Evolutionary conservation across 2,113 vertebrate genomes (phyloP), one percentile per base, ranked within the genome.

Genomic region (Poicephalus gulielmi): DNA sequence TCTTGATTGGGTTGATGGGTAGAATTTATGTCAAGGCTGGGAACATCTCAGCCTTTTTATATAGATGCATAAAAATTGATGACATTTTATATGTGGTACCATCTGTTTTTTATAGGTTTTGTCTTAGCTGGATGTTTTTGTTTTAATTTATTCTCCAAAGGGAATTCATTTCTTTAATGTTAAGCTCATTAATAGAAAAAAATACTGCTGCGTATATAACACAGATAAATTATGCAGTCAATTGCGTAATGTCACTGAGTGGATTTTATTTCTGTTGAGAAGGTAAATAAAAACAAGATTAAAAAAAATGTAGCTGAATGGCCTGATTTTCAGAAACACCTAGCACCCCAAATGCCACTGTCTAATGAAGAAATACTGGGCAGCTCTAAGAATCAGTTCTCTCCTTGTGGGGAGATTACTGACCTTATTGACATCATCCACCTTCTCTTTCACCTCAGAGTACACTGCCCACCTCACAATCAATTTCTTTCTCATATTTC

Each of bases 21-120:
- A 64, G 50, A 90, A 81, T 92, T 94, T 94, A 67, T 71, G 59
- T 37, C 31, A 92, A 90, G 62, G 35, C 79, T 78, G 60, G 60
- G 55, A 88, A 84, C 13, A 75, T 88, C 76, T 70, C 90, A 88
- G 52, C 3, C 57, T 93, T 95, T 95, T 92, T 92, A 94, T 60
- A 84, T 1, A 86, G 68, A 70, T 41, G 24, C 76, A 86, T 95
- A 92, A 95, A 85, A 85, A 83, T 7, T 88, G 43, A 86, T 81
- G 85, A 46, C 37, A 71, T 59, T 93, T 96, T 89, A 80, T 82
- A 30, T 70, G n/a, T 70, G 33, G 33, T 79, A 67, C 81, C 90
- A 94, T 94, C 90, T 96, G 86, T 17, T 88, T 96, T 95, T 95
- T 76, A 50, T 63, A 70, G 30, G 7, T 33, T 95, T 91, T 95